Conservation (phyloP, 2,888 invertebrate species). For the Ophioninae sp. region DNA sequence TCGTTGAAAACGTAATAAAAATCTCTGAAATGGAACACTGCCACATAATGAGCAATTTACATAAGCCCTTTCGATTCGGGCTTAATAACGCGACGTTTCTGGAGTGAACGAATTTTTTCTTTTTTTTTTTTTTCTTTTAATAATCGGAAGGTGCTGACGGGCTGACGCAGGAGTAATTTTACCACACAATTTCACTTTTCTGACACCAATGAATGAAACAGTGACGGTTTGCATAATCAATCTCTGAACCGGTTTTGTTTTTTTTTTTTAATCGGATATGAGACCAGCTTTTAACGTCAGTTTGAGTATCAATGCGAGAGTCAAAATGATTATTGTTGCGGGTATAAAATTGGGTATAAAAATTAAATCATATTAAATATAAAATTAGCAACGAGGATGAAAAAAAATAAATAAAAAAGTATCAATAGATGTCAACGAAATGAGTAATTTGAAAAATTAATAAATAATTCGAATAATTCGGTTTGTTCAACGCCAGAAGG, state of each 20-base stretch:
- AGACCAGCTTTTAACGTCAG: not conserved
- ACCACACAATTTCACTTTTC: not conserved
- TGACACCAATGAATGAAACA: not conserved
- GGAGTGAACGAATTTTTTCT: conserved; percentile 72
- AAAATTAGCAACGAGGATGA: too few species aligned
- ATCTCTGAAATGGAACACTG: conserved; percentile 71
- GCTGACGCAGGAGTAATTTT: not conserved
- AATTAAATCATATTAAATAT: too few species aligned
- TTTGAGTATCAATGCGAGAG: too few species aligned
- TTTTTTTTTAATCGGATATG: not conserved
- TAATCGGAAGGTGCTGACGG: conserved; percentile 47
- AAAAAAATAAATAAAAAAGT: too few species aligned
- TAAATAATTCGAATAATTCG: too few species aligned
- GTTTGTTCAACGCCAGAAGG: too few species aligned
- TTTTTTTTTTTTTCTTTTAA: conserved; percentile 51
- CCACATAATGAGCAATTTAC: conserved; percentile 77
- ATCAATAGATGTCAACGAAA: too few species aligned
- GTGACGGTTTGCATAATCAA: not conserved
- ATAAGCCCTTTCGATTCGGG: conserved; percentile 74
- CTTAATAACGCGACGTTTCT: conserved; percentile 70
- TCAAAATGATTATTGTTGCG: too few species aligned
- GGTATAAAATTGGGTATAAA: too few species aligned
- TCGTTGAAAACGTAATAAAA: conserved; percentile 68
- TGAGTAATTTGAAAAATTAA: too few species aligned
- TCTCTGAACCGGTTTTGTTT: not conserved